Evolutionary conservation across 2,888 invertebrate species (phyloP), one percentile per base, ranked within the genome.

Genomic region (Tetropium fuscum): DNA sequence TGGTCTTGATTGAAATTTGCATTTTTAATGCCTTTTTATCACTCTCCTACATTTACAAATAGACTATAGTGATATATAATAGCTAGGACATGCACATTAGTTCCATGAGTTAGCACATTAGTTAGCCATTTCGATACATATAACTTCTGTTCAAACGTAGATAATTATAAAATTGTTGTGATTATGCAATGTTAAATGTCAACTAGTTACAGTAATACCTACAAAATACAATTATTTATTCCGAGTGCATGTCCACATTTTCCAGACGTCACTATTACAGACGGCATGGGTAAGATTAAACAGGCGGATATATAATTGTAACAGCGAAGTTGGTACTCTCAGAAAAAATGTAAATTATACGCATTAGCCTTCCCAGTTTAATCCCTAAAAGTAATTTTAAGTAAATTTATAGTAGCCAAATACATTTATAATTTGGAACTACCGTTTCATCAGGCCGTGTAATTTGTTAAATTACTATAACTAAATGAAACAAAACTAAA

Each of bases 401-500:
- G 59, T 53, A 43, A 60, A 63, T 58, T 51, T 51, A 53, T 53
- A 54, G 66, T 63, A 66, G 66, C 61, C 61, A 66, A 66, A 66
- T 63, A 66, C 57, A 63, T 59, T 66, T 63, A 58, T 66, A 66
- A 63, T 66, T 48, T 44, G 47, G 51, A 61, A 66, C 66, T 63
- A 63, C 63, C 58, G 65, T 65, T 60, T 54, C 60, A 51, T 48
- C 58, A 36, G 47, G 40, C 53, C 54, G 63, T 60, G 62, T 67
- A 63, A 67, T 67, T 67, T 64, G 16, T 45, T 38, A 62, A 67
- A 67, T 64, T 62, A 64, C 66, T 64, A 60, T 63, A 63, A 64
- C 64, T 68, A 64, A 69, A 71, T 63, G 62, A 60, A 67, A 71
- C 58, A 63, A 69, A 69, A 68, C 65, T 65, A 69, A 58, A 58